A percentile compares a stretch with the other conserved stretches of the same genome.
phyloP scores from a whole-genome alignment of 2,797 vertebrate genomes.

The Pseudochirops cupreus region DNA sequence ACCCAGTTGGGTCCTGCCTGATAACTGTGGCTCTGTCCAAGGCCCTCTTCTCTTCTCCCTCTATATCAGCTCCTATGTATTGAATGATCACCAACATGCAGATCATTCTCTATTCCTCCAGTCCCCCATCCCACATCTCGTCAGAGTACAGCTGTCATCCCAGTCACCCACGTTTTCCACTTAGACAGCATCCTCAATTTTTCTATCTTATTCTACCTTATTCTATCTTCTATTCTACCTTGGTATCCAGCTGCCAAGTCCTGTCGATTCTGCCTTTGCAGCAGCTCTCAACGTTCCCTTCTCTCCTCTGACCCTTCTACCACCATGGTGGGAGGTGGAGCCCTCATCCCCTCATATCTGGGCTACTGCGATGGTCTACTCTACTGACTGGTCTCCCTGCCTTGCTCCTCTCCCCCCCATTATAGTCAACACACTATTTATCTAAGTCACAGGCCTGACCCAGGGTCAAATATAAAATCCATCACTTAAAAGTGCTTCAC shows the following conservation, averaged over 20 bases:
- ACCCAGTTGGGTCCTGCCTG: neutral
- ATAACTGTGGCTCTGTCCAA: neutral
- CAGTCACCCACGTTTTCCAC: too few relatives aligned
- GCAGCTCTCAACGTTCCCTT: neutral
- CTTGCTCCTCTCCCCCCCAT: neutral
- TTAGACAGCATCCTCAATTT: too few relatives aligned
- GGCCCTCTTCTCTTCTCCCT: neutral
- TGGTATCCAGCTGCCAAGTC: neutral
- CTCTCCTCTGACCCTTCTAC: too few relatives aligned
- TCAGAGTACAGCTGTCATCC: too few relatives aligned
- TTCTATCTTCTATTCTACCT: too few relatives aligned
- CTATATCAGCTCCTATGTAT: neutral
- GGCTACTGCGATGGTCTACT: neutral
- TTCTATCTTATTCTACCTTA: too few relatives aligned
- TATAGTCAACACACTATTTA: neutral
- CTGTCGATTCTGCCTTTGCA: neutral
- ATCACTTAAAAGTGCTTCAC: neutral
- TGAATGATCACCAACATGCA: neutral
- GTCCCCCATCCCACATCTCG: too few relatives aligned
- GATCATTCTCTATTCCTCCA: neutral
- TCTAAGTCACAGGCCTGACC: neutral
- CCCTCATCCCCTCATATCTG: neutral
- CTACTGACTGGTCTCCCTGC: neutral
- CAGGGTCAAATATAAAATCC: neutral
- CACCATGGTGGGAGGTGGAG: neutral